A percentile compares a stretch with the other conserved stretches of the same genome.
phyloP scores from a whole-genome alignment of 2,888 invertebrate genomes.

The Sisyra terminalis region DNA sequence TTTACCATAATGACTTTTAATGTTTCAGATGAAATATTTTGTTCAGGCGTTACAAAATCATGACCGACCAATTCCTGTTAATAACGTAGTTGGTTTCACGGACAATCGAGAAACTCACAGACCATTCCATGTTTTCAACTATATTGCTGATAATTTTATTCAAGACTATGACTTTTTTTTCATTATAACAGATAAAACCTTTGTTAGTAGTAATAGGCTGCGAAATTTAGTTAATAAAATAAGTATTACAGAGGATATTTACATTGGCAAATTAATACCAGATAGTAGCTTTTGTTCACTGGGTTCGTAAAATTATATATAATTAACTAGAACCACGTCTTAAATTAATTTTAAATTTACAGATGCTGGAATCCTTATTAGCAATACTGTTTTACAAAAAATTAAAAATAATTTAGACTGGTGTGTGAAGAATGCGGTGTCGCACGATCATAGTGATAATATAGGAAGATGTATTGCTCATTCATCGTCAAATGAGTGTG shows the following conservation, averaged over 20 bases:
- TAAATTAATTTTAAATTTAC: slow-evolving; percentile 22
- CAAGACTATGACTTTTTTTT: slow-evolving; percentile 90
- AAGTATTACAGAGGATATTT: slow-evolving; percentile 71
- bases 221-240: slow-evolving; percentile 54
- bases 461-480: slow-evolving; percentile 74
- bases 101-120: slow-evolving; percentile 59
- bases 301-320: no score
- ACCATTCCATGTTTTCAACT: slow-evolving; percentile 78
- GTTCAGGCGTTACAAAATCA: slow-evolving; percentile 27
- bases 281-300: slow-evolving; percentile 50
- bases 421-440: slow-evolving; percentile 76
- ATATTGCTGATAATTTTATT: slow-evolving; percentile 74
- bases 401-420: slow-evolving; percentile 69
- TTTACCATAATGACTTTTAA: slow-evolving; percentile 12
- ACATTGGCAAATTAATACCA: slow-evolving; percentile 53
- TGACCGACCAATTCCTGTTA: slow-evolving; percentile 20
- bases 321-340: background rate
- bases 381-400: slow-evolving; percentile 68
- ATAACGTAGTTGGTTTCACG: slow-evolving; percentile 72
- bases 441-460: slow-evolving; percentile 69
- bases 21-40: slow-evolving; percentile 27
- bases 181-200: slow-evolving; percentile 69
- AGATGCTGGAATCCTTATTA: slow-evolving; percentile 76
- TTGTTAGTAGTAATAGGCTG: slow-evolving; percentile 65
- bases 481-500: slow-evolving; percentile 46